Percentiles rank a stretch among this genome's conserved stretches.
These are phyloP conservation scores for Pluvialis apricaria DNA, from an alignment of 2,113 vertebrate genomes.

Conservation along the genomic window DNA sequence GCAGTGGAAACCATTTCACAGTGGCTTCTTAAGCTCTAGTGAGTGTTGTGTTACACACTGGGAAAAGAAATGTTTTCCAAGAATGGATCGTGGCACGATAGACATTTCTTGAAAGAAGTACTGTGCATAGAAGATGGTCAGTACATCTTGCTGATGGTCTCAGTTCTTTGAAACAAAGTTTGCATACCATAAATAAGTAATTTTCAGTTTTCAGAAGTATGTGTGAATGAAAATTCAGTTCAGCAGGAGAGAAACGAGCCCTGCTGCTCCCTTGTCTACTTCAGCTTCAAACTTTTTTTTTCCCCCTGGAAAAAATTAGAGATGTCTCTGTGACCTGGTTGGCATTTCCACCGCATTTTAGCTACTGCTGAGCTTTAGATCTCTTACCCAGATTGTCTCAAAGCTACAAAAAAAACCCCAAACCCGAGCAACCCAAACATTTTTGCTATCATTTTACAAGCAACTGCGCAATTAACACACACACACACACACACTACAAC, in stretches of 20 bases:
- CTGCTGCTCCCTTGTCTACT: background rate
- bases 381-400: constrained; percentile 18
- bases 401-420: background rate
- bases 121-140: constrained; percentile 11
- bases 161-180: background rate
- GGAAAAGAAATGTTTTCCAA: background rate
- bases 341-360: background rate
- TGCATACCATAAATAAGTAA: background rate
- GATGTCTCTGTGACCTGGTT: background rate
- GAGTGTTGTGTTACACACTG: background rate
- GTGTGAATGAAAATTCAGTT: background rate
- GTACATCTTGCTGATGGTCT: background rate
- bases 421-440: background rate
- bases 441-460: background rate
- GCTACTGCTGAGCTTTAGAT: background rate
- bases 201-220: background rate
- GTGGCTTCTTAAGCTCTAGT: background rate
- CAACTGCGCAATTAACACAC: background rate
- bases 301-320: background rate
- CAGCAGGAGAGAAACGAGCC: background rate
- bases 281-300: background rate
- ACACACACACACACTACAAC: background rate
- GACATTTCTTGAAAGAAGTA: background rate
- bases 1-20: background rate
- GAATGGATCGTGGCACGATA: rapidly evolving